phyloP scores from a whole-genome alignment of 2,797 vertebrate species.

The Notolabrus celidotus region DNA sequence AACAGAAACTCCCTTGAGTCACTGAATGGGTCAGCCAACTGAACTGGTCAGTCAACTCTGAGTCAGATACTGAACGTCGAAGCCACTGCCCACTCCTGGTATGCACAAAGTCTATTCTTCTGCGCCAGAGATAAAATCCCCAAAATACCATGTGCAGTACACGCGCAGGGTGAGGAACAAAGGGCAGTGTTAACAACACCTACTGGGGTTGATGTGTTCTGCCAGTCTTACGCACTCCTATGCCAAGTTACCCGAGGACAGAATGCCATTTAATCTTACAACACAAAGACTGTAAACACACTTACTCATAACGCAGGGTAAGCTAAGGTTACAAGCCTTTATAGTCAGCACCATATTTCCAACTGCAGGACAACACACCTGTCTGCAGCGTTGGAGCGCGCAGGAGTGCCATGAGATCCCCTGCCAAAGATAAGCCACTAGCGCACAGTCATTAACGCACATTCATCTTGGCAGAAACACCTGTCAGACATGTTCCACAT shows the following conservation, averaged over 20 bases:
- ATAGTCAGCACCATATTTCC: slow-evolving; percentile 16
- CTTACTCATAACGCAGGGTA: neutral
- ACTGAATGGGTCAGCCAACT: slow-evolving; percentile 45
- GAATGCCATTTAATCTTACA: slow-evolving; percentile 28
- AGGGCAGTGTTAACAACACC: slow-evolving; percentile 51
- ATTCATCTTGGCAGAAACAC: slow-evolving; percentile 38
- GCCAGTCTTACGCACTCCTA: slow-evolving; percentile 23
- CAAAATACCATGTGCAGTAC: slow-evolving; percentile 52
- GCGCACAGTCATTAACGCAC: slow-evolving; percentile 19
- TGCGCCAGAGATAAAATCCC: slow-evolving; percentile 50
- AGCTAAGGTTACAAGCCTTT: slow-evolving; percentile 11
- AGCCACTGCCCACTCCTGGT: slow-evolving; percentile 49
- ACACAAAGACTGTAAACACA: slow-evolving; percentile 7
- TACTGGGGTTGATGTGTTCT: slow-evolving; percentile 28
- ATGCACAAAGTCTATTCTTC: slow-evolving; percentile 64
- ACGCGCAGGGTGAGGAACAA: slow-evolving; percentile 56
- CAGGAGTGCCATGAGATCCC: slow-evolving; percentile 24
- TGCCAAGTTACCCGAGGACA: slow-evolving; percentile 41
- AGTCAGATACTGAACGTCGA: slow-evolving; percentile 41
- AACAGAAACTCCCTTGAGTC: slow-evolving; percentile 28
- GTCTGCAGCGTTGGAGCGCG: slow-evolving; percentile 1
- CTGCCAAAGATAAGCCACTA: slow-evolving; percentile 36
- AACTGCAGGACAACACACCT: neutral
- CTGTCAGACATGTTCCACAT: slow-evolving; percentile 48
- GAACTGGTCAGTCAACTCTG: slow-evolving; percentile 61